phyloP scores from a whole-genome alignment of 2,888 invertebrate species.

The Mesochorus sp. region DNA sequence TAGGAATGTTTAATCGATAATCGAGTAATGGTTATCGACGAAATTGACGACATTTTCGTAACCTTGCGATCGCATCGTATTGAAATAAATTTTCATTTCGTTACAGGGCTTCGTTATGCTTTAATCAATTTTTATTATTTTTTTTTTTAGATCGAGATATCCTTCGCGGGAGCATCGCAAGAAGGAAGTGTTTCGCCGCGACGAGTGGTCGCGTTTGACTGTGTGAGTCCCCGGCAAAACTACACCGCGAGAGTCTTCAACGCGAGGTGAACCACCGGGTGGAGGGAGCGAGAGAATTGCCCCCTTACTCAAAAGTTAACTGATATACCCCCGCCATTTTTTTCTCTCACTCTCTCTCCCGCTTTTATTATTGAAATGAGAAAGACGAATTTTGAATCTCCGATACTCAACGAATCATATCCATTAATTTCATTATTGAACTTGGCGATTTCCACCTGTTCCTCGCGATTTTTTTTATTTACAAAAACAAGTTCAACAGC shows the following conservation, averaged over 20 bases:
- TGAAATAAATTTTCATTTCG: constrained; percentile 41
- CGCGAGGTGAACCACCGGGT: constrained; percentile 58
- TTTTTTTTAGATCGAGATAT: constrained; percentile 8
- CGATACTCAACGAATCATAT: too few relatives aligned
- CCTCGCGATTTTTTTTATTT: neutral
- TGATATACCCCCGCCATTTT: constrained; percentile 29
- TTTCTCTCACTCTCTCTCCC: too few relatives aligned
- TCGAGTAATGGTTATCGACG: constrained; percentile 26
- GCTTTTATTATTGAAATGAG: neutral
- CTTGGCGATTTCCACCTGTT: neutral
- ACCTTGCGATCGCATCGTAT: too few relatives aligned
- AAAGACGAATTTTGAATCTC: too few relatives aligned
- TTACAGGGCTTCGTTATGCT: neutral
- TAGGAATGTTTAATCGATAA: constrained; percentile 36
- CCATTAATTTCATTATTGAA: neutral
- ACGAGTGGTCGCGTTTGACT: constrained; percentile 74
- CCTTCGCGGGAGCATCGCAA: constrained; percentile 10
- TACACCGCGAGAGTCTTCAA: constrained; percentile 57
- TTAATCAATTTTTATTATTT: constrained; percentile 8
- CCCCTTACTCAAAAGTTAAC: constrained; percentile 44
- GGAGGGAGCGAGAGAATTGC: constrained; percentile 47
- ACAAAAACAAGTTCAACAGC: constrained; percentile 27
- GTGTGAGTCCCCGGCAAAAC: constrained; percentile 64
- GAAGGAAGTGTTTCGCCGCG: constrained; percentile 59
- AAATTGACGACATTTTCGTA: constrained; percentile 62